Conservation (phyloP, 2,113 vertebrate genomes). For the Oceanodroma tethys region DNA sequence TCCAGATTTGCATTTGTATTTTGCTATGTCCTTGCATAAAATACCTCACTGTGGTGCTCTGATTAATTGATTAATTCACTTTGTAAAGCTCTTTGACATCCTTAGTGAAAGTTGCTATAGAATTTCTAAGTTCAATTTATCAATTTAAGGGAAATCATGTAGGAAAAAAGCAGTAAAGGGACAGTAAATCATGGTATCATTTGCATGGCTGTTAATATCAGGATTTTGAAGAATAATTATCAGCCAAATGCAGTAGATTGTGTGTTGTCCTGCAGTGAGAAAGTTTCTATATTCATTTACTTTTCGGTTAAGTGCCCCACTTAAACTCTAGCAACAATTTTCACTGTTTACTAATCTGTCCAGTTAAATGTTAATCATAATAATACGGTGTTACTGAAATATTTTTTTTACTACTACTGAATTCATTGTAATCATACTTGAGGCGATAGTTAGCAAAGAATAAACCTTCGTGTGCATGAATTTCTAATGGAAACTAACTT, state of each 20-base stretch:
- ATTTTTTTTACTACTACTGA: background rate
- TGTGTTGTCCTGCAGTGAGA: background rate
- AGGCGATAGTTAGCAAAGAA: background rate
- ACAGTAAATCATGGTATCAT: background rate
- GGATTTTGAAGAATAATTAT: background rate
- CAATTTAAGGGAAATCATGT: background rate
- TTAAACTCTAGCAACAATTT: background rate
- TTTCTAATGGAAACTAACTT: background rate
- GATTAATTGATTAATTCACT: slow-evolving; percentile 1
- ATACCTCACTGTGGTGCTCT: background rate
- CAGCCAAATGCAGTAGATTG: background rate
- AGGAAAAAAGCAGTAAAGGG: background rate
- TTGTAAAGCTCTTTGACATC: background rate
- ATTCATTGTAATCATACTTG: background rate
- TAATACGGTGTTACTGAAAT: background rate
- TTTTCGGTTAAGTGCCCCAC: background rate
- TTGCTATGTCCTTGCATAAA: background rate
- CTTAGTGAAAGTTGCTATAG: background rate
- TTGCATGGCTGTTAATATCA: background rate
- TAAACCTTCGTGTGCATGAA: background rate
- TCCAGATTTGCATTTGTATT: background rate
- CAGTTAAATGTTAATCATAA: background rate
- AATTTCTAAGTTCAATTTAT: background rate
- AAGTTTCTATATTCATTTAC: background rate
- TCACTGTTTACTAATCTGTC: background rate